phyloP scores from a whole-genome alignment of 2,797 vertebrate genomes.

The Falco peregrinus region DNA sequence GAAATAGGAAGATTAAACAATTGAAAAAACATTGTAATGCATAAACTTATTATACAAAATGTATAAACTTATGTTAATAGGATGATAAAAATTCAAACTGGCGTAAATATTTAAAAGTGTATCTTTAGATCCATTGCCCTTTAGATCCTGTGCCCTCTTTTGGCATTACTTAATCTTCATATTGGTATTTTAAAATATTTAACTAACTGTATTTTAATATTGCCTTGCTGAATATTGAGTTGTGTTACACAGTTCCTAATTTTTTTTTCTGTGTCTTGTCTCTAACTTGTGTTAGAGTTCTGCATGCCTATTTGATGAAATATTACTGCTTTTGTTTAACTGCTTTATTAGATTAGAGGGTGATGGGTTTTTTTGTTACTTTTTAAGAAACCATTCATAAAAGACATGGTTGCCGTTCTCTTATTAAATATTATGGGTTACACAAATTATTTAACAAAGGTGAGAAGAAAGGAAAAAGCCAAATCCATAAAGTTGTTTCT shows the following conservation, averaged over 20 bases:
- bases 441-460: not conserved
- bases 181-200: slow-evolving; percentile 16
- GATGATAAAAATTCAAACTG: slow-evolving; percentile 29
- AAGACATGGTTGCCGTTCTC: not conserved
- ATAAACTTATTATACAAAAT: not conserved
- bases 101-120: slow-evolving; percentile 31
- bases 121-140: slow-evolving; percentile 22
- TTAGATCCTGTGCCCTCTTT: not conserved
- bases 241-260: not conserved
- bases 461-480: not conserved
- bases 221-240: not conserved
- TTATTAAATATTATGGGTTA: not conserved
- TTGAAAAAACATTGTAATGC: slow-evolving; percentile 4
- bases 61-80: slow-evolving; percentile 30
- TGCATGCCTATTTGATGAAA: not conserved
- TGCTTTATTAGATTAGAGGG: not conserved
- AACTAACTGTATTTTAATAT: not conserved
- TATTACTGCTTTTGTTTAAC: not conserved
- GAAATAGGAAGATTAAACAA: slow-evolving; percentile 48
- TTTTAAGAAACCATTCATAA: not conserved
- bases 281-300: not conserved
- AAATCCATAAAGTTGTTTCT: not conserved
- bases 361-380: not conserved
- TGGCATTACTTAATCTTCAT: not conserved
- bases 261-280: not conserved